phyloP scores from a whole-genome alignment of 1,140 invertebrate genomes.

The Lepidostoma basale region DNA sequence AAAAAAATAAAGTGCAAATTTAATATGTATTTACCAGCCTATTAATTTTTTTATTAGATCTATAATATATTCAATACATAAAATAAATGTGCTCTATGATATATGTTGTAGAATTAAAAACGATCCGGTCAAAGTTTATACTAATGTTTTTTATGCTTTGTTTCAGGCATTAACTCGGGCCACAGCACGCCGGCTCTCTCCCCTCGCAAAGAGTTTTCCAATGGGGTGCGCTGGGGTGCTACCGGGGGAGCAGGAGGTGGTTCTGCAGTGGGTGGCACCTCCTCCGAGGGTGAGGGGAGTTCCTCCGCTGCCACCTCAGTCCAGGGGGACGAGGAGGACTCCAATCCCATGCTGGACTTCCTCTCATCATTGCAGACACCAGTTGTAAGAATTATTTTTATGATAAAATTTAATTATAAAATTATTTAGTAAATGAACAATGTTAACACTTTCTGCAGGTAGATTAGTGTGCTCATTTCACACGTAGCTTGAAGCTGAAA shows the following conservation, averaged over 20 bases:
- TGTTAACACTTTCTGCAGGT: no score
- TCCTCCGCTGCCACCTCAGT: conserved; percentile 66
- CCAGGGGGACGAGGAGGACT: conserved; percentile 71
- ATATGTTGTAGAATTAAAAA: no score
- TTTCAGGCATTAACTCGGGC: conserved; percentile 55
- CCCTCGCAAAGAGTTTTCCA: conserved; percentile 64
- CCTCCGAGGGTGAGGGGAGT: conserved; percentile 74
- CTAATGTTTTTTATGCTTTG: conserved; percentile 10
- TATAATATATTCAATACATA: no score
- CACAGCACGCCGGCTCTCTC: conserved; percentile 62
- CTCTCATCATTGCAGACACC: conserved; percentile 76
- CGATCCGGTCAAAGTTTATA: neutral
- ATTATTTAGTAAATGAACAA: no score
- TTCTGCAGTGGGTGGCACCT: conserved; percentile 67
- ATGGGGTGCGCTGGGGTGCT: conserved; percentile 57
- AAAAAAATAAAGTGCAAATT: no score
- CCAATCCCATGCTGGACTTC: conserved; percentile 68
- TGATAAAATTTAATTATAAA: no score
- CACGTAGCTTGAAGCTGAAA: no score
- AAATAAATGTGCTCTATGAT: no score
- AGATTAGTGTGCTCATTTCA: no score
- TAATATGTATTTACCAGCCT: no score
- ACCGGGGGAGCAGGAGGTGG: conserved; percentile 58
- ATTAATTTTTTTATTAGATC: no score
- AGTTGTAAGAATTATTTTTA: conserved; percentile 59